Conservation (phyloP, 2,113 vertebrate genomes). For the Anarrhichthys ocellatus region DNA sequence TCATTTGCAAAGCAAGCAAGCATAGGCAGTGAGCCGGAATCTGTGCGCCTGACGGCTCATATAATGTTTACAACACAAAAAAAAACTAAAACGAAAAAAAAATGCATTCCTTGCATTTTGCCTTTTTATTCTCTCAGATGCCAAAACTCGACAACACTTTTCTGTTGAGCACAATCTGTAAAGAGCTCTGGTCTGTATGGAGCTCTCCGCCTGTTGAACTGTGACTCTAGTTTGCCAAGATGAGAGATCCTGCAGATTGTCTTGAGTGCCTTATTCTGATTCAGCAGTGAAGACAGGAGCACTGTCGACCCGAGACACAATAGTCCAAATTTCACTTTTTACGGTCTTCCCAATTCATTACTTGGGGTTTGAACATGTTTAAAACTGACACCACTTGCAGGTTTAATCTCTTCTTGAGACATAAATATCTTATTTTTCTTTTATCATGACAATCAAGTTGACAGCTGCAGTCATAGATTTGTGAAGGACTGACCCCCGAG, state of each 20-base stretch:
- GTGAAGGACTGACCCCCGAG: constrained; percentile 33
- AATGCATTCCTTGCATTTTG: constrained; percentile 83
- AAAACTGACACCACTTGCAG: constrained; percentile 22
- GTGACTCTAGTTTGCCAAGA: constrained; percentile 57
- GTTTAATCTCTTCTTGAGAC: not conserved
- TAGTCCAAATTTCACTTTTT: constrained; percentile 9
- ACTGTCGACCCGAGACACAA: not conserved
- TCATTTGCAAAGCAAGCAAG: constrained; percentile 64
- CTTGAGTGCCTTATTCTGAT: constrained; percentile 76
- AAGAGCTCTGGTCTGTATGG: constrained; percentile 27
- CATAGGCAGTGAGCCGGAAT: constrained; percentile 62
- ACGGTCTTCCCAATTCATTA: constrained; percentile 37
- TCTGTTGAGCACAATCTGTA: constrained; percentile 37
- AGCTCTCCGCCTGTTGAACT: constrained; percentile 35
- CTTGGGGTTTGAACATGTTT: constrained; percentile 31
- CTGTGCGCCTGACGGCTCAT: constrained; percentile 80
- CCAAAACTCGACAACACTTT: constrained; percentile 82
- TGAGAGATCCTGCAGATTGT: constrained; percentile 29
- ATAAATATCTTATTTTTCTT: constrained; percentile 10
- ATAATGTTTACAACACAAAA: constrained; percentile 82
- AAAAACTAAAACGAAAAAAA: constrained; percentile 28
- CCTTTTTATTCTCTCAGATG: constrained; percentile 75
- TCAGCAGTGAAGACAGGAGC: constrained; percentile 60
- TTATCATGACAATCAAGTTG: constrained; percentile 69
- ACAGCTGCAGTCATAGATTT: constrained; percentile 31